Percentiles rank a stretch among this genome's conserved stretches.
Evolutionary conservation across 2,797 vertebrate genomes (phyloP).

Genomic region (Margarornis squamiger): DNA sequence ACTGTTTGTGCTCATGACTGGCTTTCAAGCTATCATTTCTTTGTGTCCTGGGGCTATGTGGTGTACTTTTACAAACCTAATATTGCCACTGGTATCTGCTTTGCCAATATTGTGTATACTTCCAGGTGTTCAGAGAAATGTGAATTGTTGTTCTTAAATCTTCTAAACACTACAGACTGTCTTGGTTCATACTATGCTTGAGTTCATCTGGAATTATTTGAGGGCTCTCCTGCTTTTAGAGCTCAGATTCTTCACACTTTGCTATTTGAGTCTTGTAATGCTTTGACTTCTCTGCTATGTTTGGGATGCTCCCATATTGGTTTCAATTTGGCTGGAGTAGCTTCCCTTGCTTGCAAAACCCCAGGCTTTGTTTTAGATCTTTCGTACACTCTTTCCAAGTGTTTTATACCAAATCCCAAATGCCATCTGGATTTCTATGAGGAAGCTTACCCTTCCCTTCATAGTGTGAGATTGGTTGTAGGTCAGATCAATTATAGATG

Average conservation of each 20-base stretch:
- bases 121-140: not conserved
- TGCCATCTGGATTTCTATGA: not conserved
- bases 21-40: not conserved
- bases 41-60: not conserved
- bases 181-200: fast-evolving
- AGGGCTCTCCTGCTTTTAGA: not conserved
- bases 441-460: not conserved
- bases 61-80: not conserved
- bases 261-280: not conserved
- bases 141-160: not conserved
- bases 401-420: not conserved
- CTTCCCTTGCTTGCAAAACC: not conserved
- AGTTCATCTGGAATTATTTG: not conserved
- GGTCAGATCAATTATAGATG: not conserved
- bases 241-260: not conserved
- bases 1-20: not conserved
- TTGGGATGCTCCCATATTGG: not conserved
- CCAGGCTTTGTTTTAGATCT: not conserved
- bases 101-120: not conserved
- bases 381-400: not conserved
- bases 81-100: not conserved
- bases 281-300: constrained; percentile 14
- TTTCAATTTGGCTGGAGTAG: constrained; percentile 7
- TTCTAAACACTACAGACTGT: not conserved
- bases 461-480: not conserved